Conservation (phyloP, 2,113 vertebrate species). For the Cyanoliseus patagonus region DNA sequence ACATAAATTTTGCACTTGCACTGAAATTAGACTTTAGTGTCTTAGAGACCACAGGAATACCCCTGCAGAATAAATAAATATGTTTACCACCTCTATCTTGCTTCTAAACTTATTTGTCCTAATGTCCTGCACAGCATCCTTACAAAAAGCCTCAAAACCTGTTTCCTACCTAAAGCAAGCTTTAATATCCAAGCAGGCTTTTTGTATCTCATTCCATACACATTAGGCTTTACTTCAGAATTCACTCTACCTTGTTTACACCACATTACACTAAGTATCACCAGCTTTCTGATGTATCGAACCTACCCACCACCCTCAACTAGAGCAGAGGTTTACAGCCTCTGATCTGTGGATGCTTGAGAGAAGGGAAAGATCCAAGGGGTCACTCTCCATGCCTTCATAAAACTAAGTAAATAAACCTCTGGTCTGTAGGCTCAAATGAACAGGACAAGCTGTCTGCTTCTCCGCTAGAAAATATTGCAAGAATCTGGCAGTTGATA, state of each 20-base stretch:
- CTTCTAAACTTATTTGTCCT: background rate
- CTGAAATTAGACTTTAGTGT: background rate
- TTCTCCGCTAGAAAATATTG: background rate
- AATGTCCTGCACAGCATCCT: background rate
- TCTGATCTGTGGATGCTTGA: background rate
- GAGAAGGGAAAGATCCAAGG: background rate
- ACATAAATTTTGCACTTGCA: background rate
- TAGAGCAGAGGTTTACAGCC: background rate
- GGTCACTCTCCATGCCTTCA: background rate
- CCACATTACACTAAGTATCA: background rate
- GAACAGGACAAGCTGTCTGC: constrained; percentile 15
- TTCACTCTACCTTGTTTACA: background rate
- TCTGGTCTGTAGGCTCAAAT: background rate
- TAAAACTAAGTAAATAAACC: constrained; percentile 9
- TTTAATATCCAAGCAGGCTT: background rate
- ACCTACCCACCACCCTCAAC: background rate
- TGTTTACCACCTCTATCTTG: background rate
- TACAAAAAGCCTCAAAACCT: background rate
- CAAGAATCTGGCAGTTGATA: background rate
- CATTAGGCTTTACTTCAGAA: background rate
- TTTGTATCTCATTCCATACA: background rate
- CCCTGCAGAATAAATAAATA: background rate
- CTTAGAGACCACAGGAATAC: background rate
- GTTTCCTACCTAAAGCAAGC: background rate
- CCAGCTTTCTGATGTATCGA: background rate